These are phyloP conservation scores for Drosophila ustulata DNA, from an alignment of 2,888 invertebrate genomes.

Conservation along the genomic window DNA sequence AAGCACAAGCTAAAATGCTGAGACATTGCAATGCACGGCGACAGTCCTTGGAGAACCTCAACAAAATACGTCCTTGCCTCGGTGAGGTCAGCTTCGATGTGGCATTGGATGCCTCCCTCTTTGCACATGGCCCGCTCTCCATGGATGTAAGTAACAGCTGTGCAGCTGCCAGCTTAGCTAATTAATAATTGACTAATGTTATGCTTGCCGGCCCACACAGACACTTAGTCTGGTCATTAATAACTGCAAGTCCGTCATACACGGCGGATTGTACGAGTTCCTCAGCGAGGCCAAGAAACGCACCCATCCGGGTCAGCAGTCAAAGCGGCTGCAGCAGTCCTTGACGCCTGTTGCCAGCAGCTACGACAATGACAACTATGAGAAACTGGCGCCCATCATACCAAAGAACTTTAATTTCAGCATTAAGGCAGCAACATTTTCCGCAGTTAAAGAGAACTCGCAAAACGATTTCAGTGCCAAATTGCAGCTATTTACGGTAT, in stretches of 20 bases:
- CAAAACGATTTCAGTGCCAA: slow-evolving; percentile 90
- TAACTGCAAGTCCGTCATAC: slow-evolving; percentile 85
- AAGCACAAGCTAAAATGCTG: slow-evolving; percentile 86
- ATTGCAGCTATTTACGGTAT: slow-evolving; percentile 88
- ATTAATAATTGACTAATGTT: background rate
- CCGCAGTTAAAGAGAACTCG: slow-evolving; percentile 89
- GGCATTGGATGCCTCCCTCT: slow-evolving; percentile 90
- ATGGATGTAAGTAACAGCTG: slow-evolving; percentile 88
- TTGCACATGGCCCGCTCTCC: slow-evolving; percentile 93
- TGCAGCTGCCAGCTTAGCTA: background rate
- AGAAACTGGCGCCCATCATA: slow-evolving; percentile 90
- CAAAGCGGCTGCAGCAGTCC: slow-evolving; percentile 28
- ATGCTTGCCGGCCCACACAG: slow-evolving; percentile 55
- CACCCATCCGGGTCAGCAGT: slow-evolving; percentile 63
- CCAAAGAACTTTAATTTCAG: slow-evolving; percentile 93
- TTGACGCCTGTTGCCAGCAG: slow-evolving; percentile 33
- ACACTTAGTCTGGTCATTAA: slow-evolving; percentile 85
- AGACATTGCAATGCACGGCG: slow-evolving; percentile 83
- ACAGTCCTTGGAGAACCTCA: slow-evolving; percentile 83
- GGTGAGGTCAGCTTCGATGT: slow-evolving; percentile 91
- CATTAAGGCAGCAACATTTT: slow-evolving; percentile 90
- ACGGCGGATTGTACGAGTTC: slow-evolving; percentile 86
- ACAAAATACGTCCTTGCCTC: slow-evolving; percentile 88
- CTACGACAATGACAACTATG: slow-evolving; percentile 86
- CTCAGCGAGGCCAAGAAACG: slow-evolving; percentile 84